These are phyloP conservation scores for Scolopax mira DNA, from an alignment of 2,113 vertebrate genomes.

Conservation along the genomic window DNA sequence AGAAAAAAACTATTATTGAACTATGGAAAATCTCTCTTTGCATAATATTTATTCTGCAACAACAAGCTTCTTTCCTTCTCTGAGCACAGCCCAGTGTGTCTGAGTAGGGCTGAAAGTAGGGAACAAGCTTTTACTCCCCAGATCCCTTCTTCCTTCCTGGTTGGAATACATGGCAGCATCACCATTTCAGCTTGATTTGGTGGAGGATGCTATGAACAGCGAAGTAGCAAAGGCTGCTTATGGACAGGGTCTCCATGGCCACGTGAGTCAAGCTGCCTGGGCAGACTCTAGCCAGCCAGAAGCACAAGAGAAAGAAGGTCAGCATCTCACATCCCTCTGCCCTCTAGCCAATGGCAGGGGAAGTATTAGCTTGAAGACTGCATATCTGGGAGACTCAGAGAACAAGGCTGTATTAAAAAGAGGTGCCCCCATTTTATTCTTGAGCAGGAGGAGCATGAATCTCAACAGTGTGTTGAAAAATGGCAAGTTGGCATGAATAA, in stretches of 20 bases:
- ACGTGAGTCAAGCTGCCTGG: accelerated
- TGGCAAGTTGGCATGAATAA: accelerated
- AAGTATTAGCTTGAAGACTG: neutral
- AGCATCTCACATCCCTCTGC: neutral
- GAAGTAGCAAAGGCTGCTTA: accelerated
- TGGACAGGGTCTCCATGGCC: neutral
- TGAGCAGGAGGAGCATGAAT: neutral
- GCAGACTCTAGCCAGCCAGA: neutral
- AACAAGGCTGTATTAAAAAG: neutral
- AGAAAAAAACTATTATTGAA: neutral
- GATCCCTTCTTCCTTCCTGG: neutral
- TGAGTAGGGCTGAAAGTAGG: neutral
- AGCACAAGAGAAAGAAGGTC: neutral
- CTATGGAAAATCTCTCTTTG: neutral
- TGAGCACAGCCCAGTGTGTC: neutral
- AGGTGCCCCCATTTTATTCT: accelerated
- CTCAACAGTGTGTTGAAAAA: neutral
- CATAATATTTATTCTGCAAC: neutral
- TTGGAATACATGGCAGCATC: neutral
- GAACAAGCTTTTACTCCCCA: neutral
- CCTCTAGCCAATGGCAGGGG: neutral
- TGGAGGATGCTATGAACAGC: neutral
- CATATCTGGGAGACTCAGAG: neutral
- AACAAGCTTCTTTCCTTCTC: neutral
- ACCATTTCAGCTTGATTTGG: neutral